phyloP scores from a whole-genome alignment of 2,888 invertebrate genomes.

The Nycteola revayana region DNA sequence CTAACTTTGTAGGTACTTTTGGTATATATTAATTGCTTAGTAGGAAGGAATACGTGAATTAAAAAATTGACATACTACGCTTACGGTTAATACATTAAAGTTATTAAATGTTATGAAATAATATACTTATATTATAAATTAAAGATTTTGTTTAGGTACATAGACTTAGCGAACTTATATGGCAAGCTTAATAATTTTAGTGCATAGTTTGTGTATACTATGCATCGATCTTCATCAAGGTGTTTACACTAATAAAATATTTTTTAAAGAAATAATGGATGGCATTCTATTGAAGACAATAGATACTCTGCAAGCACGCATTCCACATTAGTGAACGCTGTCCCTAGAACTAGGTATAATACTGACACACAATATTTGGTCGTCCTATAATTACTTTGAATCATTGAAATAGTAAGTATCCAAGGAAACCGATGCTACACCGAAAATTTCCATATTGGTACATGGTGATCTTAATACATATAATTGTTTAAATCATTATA shows the following conservation, averaged over 20 bases:
- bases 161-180: slow-evolving; percentile 12
- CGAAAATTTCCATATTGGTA: slow-evolving; percentile 18
- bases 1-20: slow-evolving; percentile 66
- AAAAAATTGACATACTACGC: slow-evolving; percentile 70
- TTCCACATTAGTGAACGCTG: slow-evolving; percentile 12
- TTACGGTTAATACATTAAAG: slow-evolving; percentile 25
- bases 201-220: too few species aligned
- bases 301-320: neutral
- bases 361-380: slow-evolving; percentile 33
- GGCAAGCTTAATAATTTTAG: slow-evolving; percentile 6
- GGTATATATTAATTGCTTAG: slow-evolving; percentile 69
- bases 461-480: slow-evolving; percentile 24
- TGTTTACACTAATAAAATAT: too few species aligned
- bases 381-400: slow-evolving; percentile 24
- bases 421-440: slow-evolving; percentile 14
- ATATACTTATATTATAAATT: slow-evolving; percentile 12
- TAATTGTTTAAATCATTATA: slow-evolving; percentile 20
- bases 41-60: slow-evolving; percentile 75
- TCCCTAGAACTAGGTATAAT: slow-evolving; percentile 26
- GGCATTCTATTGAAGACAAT: slow-evolving; percentile 2
- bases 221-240: too few species aligned
- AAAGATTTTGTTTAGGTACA: too few species aligned
- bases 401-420: slow-evolving; percentile 15
- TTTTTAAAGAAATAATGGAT: slow-evolving; percentile 1
- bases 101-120: slow-evolving; percentile 4